These are phyloP conservation scores for Eilema griseolum DNA, from an alignment of 2,888 invertebrate genomes.

Conservation along the genomic window DNA sequence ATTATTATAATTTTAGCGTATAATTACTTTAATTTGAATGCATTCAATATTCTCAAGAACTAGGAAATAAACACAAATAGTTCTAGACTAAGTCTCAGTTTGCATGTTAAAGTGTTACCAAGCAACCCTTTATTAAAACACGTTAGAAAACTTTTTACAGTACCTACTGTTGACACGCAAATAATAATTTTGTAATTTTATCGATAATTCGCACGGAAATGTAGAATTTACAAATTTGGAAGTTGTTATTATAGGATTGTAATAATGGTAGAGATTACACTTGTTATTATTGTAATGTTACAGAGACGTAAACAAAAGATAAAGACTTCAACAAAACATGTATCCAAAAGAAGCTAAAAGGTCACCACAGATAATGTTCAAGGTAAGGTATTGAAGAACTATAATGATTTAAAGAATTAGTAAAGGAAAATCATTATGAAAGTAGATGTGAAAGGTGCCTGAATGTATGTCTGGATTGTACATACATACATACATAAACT, in stretches of 20 bases:
- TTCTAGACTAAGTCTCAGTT: neutral
- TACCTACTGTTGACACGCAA: slow-evolving; percentile 44
- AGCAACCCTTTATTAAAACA: neutral
- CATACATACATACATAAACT: too few species aligned
- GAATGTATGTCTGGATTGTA: too few species aligned
- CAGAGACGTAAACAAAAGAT: neutral
- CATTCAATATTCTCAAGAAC: slow-evolving; percentile 7
- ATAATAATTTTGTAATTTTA: slow-evolving; percentile 31
- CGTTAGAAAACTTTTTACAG: slow-evolving; percentile 28
- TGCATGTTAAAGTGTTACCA: slow-evolving; percentile 2
- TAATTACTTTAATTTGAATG: neutral
- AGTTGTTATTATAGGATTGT: too few species aligned
- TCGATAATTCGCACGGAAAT: slow-evolving; percentile 51
- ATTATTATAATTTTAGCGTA: neutral
- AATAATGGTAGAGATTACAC: too few species aligned
- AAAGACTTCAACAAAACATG: neutral
- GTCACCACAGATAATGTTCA: neutral
- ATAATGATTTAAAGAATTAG: too few species aligned
- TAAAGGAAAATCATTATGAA: too few species aligned
- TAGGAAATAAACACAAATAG: neutral
- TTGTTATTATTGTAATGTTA: too few species aligned
- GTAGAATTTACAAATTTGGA: neutral
- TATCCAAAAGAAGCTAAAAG: neutral
- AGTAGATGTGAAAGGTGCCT: too few species aligned
- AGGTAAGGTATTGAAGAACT: slow-evolving; percentile 23